Evolutionary conservation across 1,140 invertebrate species (phyloP).

Genomic region (Vanessa atalanta): DNA sequence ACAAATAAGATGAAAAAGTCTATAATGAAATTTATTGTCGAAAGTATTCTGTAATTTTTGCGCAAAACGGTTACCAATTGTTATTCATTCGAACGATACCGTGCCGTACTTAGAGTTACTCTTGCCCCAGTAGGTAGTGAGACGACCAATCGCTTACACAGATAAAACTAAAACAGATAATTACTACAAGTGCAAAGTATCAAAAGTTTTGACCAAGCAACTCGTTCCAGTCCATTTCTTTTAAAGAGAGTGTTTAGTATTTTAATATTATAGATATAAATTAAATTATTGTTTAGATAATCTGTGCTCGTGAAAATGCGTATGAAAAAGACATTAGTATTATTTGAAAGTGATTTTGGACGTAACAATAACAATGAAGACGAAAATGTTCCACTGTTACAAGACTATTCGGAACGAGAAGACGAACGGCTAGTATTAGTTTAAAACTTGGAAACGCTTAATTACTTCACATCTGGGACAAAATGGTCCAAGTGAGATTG

Average conservation of each 20-base stretch:
- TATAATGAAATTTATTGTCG: too few relatives aligned
- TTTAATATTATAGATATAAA: neutral
- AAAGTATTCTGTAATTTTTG: constrained; percentile 2
- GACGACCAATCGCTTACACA: constrained; percentile 32
- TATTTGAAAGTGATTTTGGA: constrained; percentile 52
- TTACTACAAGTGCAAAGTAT: neutral
- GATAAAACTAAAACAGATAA: constrained; percentile 34
- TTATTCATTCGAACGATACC: constrained; percentile 39
- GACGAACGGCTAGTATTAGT: constrained; percentile 54
- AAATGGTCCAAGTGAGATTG: too few relatives aligned
- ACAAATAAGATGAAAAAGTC: too few relatives aligned
- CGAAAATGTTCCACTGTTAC: constrained; percentile 47
- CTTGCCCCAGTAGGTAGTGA: constrained; percentile 26
- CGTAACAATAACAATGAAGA: constrained; percentile 26
- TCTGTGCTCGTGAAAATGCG: constrained; percentile 44
- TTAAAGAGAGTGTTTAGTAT: too few relatives aligned
- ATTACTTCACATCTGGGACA: too few relatives aligned
- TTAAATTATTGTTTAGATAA: neutral
- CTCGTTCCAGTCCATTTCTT: too few relatives aligned
- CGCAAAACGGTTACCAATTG: constrained; percentile 35
- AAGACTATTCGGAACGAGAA: constrained; percentile 40
- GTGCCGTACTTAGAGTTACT: constrained; percentile 21
- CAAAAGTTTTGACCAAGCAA: too few relatives aligned
- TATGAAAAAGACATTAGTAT: constrained; percentile 63
- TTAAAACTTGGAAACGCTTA: too few relatives aligned